Evolutionary conservation across 2,888 invertebrate genomes (phyloP).

Genomic region (Aporophyla lueneburgensis): DNA sequence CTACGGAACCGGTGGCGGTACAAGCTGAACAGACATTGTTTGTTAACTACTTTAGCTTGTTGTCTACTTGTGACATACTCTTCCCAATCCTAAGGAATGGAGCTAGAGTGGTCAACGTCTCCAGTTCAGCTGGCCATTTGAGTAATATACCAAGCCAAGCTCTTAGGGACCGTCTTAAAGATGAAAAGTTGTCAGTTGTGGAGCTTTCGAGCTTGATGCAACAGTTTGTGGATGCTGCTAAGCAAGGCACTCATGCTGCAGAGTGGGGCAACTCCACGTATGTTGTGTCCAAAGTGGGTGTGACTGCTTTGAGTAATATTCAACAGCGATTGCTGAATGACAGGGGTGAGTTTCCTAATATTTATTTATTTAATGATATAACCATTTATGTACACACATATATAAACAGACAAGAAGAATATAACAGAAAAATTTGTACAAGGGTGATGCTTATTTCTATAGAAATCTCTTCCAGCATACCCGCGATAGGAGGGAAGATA

Average conservation of each 20-base stretch:
- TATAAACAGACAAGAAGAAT: no score
- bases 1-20: conserved; percentile 91
- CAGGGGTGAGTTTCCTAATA: conserved; percentile 72
- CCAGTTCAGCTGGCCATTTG: conserved; percentile 92
- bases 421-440: no score
- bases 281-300: conserved; percentile 93
- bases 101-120: conserved; percentile 94
- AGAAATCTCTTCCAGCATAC: no score
- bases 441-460: no score
- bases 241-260: conserved; percentile 78
- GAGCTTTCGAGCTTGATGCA: conserved; percentile 92
- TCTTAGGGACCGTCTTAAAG: conserved; percentile 88
- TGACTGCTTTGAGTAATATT: conserved; percentile 92
- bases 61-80: conserved; percentile 92
- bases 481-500: no score
- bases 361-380: no score
- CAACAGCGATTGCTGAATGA: conserved; percentile 90
- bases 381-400: no score
- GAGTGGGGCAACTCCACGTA: conserved; percentile 93
- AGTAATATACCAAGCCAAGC: conserved; percentile 89
- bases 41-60: conserved; percentile 93
- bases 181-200: conserved; percentile 89
- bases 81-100: conserved; percentile 93
- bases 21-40: conserved; percentile 94
- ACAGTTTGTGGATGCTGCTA: conserved; percentile 91